Base-by-base conservation (phyloP, 2,797 vertebrate species). In the Pelodytes ibericus region DNA sequence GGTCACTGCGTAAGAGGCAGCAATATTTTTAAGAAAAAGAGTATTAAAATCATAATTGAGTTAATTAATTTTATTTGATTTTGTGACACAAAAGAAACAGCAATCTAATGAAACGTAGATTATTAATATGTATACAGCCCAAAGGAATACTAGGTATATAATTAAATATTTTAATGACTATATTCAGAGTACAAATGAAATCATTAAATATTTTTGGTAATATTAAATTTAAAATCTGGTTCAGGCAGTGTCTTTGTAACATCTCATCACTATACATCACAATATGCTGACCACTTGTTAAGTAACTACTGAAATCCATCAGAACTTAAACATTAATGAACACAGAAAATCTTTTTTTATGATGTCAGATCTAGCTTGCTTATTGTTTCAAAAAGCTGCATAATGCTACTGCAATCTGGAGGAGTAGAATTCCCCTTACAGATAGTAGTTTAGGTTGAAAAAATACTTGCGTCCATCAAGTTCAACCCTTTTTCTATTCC, bases 51-150 rank as follows among this genome's bases (percentile, higher is more conserved):
- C 71, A 41, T 56, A 71, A 64, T 63, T 76, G 49, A 64, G 60
- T 53, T 70, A 62, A 71, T 71, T 63, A 57, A 71, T 71, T 71
- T 63, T 27, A 57, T 74, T 74, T 57, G 13, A 63, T 76, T 56
- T 71, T 62, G 24, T 56, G 27, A 9, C 26, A 20, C 22, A 22
- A 24, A 56, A 58, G 7, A 47, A 62, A 63, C 31, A 53, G 29
- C 44, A 76, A 11, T 29, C 9, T 56, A 70, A 76, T 70, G 22
- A 51, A 71, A 71, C 30, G 49, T 30, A 27, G 56, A 58, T 60
- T 49, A 31, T 16, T 60, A 60, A 60, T 75, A 67, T 68, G 24
- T 57, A 20, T 67, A 31, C 51, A 51, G 30, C 29, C 29, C 49
- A 39, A 65, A 53, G 26, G 25, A 47, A 31, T 60, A 58, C 10